Conservation (phyloP, 2,797 vertebrate genomes). For the Myotis findleyi region DNA sequence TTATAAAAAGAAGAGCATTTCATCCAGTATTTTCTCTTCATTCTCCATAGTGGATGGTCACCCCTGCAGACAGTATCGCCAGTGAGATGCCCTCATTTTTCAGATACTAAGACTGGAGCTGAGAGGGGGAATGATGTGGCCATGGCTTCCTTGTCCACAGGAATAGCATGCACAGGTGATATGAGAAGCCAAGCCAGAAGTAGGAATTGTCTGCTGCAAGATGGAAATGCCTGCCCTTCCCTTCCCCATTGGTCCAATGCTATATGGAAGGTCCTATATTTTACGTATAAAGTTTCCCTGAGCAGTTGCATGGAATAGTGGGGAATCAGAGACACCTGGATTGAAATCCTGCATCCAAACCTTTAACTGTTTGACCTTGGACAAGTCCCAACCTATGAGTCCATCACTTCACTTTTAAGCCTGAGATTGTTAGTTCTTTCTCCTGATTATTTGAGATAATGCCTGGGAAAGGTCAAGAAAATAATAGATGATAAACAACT, state of each 20-base stretch:
- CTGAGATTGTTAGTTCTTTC: neutral
- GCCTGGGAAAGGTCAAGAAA: neutral
- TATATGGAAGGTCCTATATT: neutral
- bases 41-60: neutral
- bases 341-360: neutral
- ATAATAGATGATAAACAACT: neutral
- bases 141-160: neutral
- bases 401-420: neutral
- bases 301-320: neutral
- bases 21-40: neutral
- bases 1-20: neutral
- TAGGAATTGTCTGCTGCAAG: neutral
- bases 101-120: neutral
- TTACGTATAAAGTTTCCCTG: neutral
- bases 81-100: slow-evolving; percentile 6
- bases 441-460: neutral
- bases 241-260: neutral
- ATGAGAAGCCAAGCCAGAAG: neutral
- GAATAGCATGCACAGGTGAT: neutral
- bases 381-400: neutral
- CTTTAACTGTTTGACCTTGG: neutral
- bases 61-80: slow-evolving; percentile 31
- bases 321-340: neutral
- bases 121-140: neutral
- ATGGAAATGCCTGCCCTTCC: neutral